These are phyloP conservation scores for Falcunculus frontatus DNA, from an alignment of 2,113 vertebrate species.

Conservation along the genomic window DNA sequence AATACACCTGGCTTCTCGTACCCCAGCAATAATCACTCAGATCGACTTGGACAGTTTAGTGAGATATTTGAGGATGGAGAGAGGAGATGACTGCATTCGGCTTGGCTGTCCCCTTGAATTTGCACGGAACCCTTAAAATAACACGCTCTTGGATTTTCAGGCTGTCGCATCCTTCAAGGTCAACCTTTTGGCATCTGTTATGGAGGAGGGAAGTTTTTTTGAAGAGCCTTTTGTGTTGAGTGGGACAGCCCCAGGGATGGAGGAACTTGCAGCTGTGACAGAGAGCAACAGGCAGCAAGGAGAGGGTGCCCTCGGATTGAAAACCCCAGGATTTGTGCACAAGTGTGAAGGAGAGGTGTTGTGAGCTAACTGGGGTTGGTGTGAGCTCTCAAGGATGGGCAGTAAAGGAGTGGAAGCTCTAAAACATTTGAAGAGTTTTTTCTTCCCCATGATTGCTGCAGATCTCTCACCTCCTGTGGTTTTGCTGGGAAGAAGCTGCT, in stretches of 20 bases:
- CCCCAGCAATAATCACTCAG: not conserved
- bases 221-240: not conserved
- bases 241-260: not conserved
- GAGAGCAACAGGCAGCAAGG: not conserved
- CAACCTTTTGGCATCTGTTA: not conserved
- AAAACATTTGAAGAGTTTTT: not conserved
- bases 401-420: not conserved
- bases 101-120: not conserved
- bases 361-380: not conserved
- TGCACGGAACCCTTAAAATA: not conserved
- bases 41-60: not conserved
- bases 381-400: not conserved
- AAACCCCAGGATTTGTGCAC: not conserved
- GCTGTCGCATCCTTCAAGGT: not conserved
- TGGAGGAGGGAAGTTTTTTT: not conserved
- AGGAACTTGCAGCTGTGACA: not conserved
- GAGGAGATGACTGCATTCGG: not conserved
- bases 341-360: fast-evolving
- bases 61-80: not conserved
- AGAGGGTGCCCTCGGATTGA: not conserved
- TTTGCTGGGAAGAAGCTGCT: not conserved
- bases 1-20: not conserved
- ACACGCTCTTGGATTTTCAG: not conserved
- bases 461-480: not conserved
- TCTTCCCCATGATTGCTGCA: fast-evolving